Evolutionary conservation across 1,140 invertebrate species (phyloP).

Genomic region (Papilio dardanus): DNA sequence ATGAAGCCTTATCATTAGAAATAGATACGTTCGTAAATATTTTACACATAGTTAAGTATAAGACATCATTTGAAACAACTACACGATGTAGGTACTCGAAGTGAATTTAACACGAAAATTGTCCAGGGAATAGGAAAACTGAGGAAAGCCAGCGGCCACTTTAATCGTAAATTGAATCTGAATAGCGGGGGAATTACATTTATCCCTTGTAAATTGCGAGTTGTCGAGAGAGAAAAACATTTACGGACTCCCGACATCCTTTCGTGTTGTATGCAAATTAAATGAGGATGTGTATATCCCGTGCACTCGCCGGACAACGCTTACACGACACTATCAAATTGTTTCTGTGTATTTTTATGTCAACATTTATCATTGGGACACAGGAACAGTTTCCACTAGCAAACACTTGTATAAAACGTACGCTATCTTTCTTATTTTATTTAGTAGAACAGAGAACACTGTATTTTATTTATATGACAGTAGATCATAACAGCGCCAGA

Average conservation of each 20-base stretch:
- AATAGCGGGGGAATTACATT: slow-evolving; percentile 33
- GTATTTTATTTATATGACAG: too few species aligned
- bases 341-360: background rate
- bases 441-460: too few species aligned
- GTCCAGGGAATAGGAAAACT: slow-evolving; percentile 31
- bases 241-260: slow-evolving; percentile 21
- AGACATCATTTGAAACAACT: background rate
- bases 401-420: too few species aligned
- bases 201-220: slow-evolving; percentile 28
- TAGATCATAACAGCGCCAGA: too few species aligned
- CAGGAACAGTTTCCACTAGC: background rate
- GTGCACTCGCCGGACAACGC: background rate
- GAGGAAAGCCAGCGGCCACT: slow-evolving; percentile 13
- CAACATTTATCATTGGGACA: background rate
- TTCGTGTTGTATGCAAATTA: slow-evolving; percentile 31
- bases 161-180: slow-evolving; percentile 38
- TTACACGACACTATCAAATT: background rate
- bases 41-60: background rate
- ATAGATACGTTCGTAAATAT: too few species aligned
- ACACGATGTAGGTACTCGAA: slow-evolving; percentile 4
- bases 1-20: too few species aligned
- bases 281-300: slow-evolving; percentile 14
- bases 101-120: slow-evolving; percentile 20
- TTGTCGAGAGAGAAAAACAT: slow-evolving; percentile 26
- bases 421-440: too few species aligned